A percentile compares a stretch with the other conserved stretches of the same genome.
Conservation (phyloP, 2,888 invertebrate genomes). For the Anticlea derivata region DNA sequence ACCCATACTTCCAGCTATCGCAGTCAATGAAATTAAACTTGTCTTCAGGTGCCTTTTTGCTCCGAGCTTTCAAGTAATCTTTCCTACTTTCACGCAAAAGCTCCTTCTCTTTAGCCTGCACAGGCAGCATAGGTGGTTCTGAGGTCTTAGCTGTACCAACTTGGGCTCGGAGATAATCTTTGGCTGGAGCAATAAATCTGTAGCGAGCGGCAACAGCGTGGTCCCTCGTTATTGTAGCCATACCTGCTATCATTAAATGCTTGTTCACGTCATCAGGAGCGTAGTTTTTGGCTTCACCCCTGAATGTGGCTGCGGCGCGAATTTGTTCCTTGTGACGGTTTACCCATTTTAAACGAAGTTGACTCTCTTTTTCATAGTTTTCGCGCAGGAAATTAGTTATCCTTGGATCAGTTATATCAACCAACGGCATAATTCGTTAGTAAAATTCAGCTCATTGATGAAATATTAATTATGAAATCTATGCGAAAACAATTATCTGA, state of each 20-base stretch:
- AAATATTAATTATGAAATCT: too few species aligned
- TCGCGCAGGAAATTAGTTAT: constrained; percentile 27
- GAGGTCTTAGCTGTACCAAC: not conserved
- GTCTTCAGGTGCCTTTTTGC: constrained; percentile 30
- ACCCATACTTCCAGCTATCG: constrained; percentile 38
- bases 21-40: constrained; percentile 40
- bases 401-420: constrained; percentile 28
- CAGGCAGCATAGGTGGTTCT: constrained; percentile 11
- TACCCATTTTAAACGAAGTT: constrained; percentile 34
- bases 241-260: constrained; percentile 20
- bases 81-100: constrained; percentile 25
- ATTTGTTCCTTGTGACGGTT: constrained; percentile 18
- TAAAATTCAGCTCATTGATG: too few species aligned
- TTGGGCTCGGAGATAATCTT: constrained; percentile 12
- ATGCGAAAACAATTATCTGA: too few species aligned
- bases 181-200: constrained; percentile 18
- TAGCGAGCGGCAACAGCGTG: constrained; percentile 15
- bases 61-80: constrained; percentile 35
- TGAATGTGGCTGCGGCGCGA: constrained; percentile 22
- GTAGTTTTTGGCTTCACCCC: constrained; percentile 29
- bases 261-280: constrained; percentile 21
- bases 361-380: constrained; percentile 35
- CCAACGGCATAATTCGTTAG: constrained; percentile 17
- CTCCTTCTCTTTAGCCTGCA: constrained; percentile 12
- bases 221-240: constrained; percentile 22